Evolutionary conservation across 2,888 invertebrate species (phyloP).

Genomic region (Tenthredo distinguenda): DNA sequence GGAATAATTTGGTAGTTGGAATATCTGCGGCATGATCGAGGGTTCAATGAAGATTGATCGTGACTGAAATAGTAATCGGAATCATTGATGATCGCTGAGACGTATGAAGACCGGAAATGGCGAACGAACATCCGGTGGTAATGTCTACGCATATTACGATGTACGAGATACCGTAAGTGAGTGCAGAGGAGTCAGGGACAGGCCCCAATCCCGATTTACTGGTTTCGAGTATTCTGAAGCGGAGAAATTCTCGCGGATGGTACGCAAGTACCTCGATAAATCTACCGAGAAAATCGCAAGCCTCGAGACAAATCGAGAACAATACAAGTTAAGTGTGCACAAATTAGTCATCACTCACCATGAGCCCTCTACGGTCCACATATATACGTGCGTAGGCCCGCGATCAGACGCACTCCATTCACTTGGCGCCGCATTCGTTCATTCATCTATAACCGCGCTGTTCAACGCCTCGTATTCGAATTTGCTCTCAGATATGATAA

Average conservation of each 20-base stretch:
- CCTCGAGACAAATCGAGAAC: conserved; percentile 53
- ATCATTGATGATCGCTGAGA: background rate
- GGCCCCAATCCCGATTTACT: background rate
- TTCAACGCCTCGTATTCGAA: conserved; percentile 29
- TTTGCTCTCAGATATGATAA: background rate
- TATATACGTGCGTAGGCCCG: conserved; percentile 67
- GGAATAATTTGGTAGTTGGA: background rate
- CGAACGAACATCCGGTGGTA: background rate
- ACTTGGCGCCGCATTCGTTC: conserved; percentile 78
- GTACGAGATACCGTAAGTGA: too few species aligned
- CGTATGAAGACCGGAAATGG: conserved; percentile 22
- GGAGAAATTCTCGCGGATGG: background rate
- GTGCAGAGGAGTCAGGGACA: background rate
- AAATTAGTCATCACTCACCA: conserved; percentile 70
- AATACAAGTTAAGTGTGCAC: conserved; percentile 58
- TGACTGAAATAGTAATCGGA: background rate
- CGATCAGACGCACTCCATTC: conserved; percentile 77
- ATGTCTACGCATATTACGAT: background rate
- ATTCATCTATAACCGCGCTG: conserved; percentile 61
- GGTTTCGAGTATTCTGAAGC: background rate
- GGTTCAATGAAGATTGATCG: background rate
- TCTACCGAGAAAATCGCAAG: conserved; percentile 26
- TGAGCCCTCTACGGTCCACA: conserved; percentile 27
- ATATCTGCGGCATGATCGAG: background rate
- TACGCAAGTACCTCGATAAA: background rate